phyloP scores from a whole-genome alignment of 2,888 invertebrate species.

The Deroplatys truncata region DNA sequence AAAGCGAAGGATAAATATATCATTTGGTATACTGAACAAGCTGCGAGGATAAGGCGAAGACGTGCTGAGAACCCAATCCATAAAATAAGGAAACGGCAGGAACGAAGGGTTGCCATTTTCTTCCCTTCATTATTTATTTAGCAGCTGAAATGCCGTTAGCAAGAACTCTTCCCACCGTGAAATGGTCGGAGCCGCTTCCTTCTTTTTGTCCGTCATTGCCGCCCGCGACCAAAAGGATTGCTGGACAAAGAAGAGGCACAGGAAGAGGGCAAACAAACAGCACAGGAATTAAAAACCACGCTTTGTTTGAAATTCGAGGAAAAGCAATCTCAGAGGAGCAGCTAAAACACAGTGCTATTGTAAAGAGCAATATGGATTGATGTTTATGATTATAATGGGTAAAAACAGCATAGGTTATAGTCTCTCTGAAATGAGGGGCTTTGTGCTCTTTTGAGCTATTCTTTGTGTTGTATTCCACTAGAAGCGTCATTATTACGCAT shows the following conservation, averaged over 20 bases:
- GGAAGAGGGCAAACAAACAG: not conserved
- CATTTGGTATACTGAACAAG: not conserved
- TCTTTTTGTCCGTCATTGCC: not conserved
- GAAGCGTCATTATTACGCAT: too few relatives aligned
- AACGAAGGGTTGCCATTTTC: not conserved
- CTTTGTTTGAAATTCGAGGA: not conserved
- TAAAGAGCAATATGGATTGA: too few relatives aligned
- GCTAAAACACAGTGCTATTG: too few relatives aligned
- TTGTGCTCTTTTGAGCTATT: too few relatives aligned
- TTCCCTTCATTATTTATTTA: not conserved
- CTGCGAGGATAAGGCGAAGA: not conserved
- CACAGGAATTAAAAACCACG: not conserved
- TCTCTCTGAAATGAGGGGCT: too few relatives aligned
- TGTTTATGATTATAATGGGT: too few relatives aligned
- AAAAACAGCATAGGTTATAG: too few relatives aligned
- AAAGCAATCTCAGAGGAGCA: not conserved
- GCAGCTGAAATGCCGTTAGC: not conserved
- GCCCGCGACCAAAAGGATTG: not conserved
- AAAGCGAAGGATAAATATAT: too few relatives aligned
- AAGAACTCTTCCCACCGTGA: not conserved
- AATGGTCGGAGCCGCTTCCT: not conserved
- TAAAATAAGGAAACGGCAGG: not conserved
- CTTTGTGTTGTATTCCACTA: too few relatives aligned
- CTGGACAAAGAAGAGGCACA: not conserved
- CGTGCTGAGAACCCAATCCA: not conserved